A percentile compares a stretch with the other conserved stretches of the same genome.
phyloP scores from a whole-genome alignment of 2,888 invertebrate species.

The Caenorhabditis sp. region DNA sequence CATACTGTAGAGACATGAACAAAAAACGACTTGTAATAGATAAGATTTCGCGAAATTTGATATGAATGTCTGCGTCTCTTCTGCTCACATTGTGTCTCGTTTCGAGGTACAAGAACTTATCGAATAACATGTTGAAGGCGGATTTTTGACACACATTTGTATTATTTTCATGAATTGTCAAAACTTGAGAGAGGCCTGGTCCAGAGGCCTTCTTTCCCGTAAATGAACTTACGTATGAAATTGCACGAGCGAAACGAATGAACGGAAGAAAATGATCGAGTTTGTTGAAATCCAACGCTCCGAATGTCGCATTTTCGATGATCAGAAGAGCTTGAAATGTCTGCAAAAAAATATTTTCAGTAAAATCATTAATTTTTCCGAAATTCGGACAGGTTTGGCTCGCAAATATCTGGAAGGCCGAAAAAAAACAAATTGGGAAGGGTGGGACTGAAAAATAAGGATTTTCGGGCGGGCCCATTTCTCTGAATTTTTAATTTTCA shows the following conservation, averaged over 20 bases:
- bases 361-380: too few species aligned
- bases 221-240: conserved; percentile 36
- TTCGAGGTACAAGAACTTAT: background rate
- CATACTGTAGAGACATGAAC: too few species aligned
- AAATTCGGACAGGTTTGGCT: background rate
- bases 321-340: conserved; percentile 31
- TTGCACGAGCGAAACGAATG: conserved; percentile 28
- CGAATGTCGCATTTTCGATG: conserved; percentile 28
- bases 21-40: too few species aligned
- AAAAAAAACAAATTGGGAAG: too few species aligned
- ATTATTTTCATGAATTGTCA: background rate
- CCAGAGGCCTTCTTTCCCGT: background rate
- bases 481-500: too few species aligned
- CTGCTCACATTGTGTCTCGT: background rate
- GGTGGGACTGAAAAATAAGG: too few species aligned
- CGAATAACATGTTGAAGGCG: background rate
- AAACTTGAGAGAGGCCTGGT: background rate
- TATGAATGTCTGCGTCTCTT: too few species aligned
- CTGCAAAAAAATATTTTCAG: too few species aligned
- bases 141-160: background rate
- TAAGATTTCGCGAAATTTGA: too few species aligned
- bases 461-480: too few species aligned
- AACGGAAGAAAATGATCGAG: conserved; percentile 27
- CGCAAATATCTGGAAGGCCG: too few species aligned
- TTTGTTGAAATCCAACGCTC: conserved; percentile 23